Base-by-base conservation (phyloP, 2,113 vertebrate genomes). In the Bubo blakistoni region DNA sequence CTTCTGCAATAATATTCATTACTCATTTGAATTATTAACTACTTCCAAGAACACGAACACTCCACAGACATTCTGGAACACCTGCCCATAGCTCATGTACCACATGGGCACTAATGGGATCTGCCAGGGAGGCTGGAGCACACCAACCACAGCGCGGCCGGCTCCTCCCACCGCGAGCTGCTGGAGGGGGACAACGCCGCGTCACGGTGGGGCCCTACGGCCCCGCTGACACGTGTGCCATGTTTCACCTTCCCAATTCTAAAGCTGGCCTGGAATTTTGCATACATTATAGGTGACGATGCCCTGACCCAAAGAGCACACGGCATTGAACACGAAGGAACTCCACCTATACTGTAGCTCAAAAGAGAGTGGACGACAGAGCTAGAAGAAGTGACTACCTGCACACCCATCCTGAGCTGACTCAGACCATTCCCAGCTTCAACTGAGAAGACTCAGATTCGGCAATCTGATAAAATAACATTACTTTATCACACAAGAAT, bases 301-400 rank as follows among this genome's bases (percentile, higher is more conserved):
- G 30, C 12, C 44, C 46, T 20, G 30, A 66, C 26, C 76, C 47
- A n/a, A 89, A 61, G 5, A 21, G 15, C 19, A 55, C 1, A 0
- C 0, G 38, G n/a, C 40, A 57, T 14, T 26, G 51, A 44, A 16
- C 8, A 26, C 0, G 0, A 69, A 69, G 62, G 52, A 89, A 52
- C 26, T 65, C 26, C 12, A 12, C 0, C 5, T 5, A 17, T 11
- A 61, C 16, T 2, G 0, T 11, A 34, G 13, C 10, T 55, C 49
- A 47, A n/a, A 51, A 52, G 32, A 42, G 29, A 61, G 67, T 0
- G 4, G 26, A 66, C 18, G 52, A 24, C 72, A 89, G 30, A 52
- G 71, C 24, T 40, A 26, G 15, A 61, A 52, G 29, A 61, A 52
- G 29, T 4, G 7, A 51, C 32, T 51, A 40, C 15, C 19, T 29